A percentile compares a stretch with the other conserved stretches of the same genome.
Evolutionary conservation across 64 coral and sea anemone genomes (phyloP).

Genomic region (Pachyseris speciosa): DNA sequence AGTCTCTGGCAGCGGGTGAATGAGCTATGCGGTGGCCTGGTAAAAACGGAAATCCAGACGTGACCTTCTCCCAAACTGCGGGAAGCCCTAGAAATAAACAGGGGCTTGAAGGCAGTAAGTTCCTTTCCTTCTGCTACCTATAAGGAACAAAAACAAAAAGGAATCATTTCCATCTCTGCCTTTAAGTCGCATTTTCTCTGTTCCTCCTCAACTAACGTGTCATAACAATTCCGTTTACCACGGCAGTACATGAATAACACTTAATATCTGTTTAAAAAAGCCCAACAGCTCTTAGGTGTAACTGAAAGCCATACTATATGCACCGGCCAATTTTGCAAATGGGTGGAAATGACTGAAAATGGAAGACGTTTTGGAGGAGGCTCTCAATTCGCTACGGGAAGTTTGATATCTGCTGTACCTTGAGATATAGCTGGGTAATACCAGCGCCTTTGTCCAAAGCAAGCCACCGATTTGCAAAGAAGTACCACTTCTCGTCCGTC

Average conservation of each 20-base stretch:
- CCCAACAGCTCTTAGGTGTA: too few species aligned
- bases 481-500: constrained; percentile 56
- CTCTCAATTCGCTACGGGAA: too few species aligned
- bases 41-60: constrained; percentile 68
- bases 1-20: constrained; percentile 72
- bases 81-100: constrained; percentile 60
- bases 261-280: too few species aligned
- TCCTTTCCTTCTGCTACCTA: constrained; percentile 48
- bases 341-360: too few species aligned
- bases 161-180: constrained; percentile 63
- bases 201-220: too few species aligned
- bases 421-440: constrained; percentile 23
- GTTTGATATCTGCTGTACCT: constrained; percentile 20
- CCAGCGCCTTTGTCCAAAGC: constrained; percentile 70
- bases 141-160: too few species aligned
- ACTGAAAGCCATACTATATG: too few species aligned
- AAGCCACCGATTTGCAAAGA: constrained; percentile 65
- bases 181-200: too few species aligned
- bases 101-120: constrained; percentile 64
- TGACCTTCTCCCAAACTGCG: constrained; percentile 61
- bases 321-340: too few species aligned
- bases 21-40: constrained; percentile 65
- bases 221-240: too few species aligned
- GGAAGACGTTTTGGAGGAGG: too few species aligned
- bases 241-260: too few species aligned